Evolutionary conservation across 2,888 invertebrate genomes (phyloP).

Genomic region (Drosophila mimetica): DNA sequence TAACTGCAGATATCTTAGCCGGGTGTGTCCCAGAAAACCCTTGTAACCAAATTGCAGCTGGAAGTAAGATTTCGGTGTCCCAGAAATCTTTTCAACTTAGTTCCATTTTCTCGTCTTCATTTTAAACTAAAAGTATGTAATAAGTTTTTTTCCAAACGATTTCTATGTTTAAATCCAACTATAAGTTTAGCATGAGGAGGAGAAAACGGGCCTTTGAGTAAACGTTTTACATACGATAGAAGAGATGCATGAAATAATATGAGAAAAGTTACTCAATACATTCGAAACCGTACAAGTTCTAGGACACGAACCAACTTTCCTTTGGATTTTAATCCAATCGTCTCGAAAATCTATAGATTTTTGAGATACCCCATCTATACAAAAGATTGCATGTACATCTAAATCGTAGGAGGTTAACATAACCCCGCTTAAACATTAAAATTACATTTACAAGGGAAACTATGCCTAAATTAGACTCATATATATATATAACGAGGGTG

Average conservation of each 20-base stretch:
- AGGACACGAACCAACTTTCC: background rate
- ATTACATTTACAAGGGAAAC: constrained; percentile 49
- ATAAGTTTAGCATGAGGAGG: too few relatives aligned
- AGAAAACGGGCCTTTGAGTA: too few relatives aligned
- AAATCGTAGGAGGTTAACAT: constrained; percentile 69
- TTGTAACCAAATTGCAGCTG: background rate
- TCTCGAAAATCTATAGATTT: background rate
- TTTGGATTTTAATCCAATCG: background rate
- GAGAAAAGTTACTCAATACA: background rate
- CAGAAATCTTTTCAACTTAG: background rate
- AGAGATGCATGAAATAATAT: background rate
- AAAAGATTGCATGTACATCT: constrained; percentile 68
- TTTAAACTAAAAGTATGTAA: too few relatives aligned
- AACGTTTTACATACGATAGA: too few relatives aligned
- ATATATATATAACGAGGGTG: constrained; percentile 7
- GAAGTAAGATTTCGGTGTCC: background rate
- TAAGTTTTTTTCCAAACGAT: too few relatives aligned
- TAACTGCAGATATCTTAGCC: constrained; percentile 59
- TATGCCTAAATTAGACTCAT: constrained; percentile 30
- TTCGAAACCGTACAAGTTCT: background rate
- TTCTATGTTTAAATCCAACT: background rate
- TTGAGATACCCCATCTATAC: constrained; percentile 43
- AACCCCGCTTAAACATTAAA: constrained; percentile 65
- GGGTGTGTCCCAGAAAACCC: constrained; percentile 14
- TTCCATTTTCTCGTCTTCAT: too few relatives aligned